Percentiles rank a stretch among this genome's conserved stretches.
phyloP scores from a whole-genome alignment of 2,113 vertebrate species.

The Hoplias malabaricus region DNA sequence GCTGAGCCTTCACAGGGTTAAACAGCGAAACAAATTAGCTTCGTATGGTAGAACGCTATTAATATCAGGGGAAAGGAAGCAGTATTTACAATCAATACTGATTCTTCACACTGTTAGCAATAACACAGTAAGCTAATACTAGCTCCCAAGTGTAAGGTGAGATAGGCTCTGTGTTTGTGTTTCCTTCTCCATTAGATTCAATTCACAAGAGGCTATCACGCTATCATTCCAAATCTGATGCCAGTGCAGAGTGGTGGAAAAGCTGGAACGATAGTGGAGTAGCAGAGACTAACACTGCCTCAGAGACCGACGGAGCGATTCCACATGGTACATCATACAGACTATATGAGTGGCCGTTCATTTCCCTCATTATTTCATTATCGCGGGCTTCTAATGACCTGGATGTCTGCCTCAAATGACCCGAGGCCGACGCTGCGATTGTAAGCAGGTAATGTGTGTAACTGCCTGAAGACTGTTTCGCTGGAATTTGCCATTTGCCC shows the following conservation, averaged over 20 bases:
- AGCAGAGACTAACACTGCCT: neutral
- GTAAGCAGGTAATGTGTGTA: neutral
- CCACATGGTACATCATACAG: neutral
- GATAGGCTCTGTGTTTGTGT: constrained; percentile 12
- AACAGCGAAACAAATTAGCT: too few species aligned
- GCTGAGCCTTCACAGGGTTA: too few species aligned
- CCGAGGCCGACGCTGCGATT: neutral
- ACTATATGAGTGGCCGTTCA: neutral
- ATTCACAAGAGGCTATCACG: neutral
- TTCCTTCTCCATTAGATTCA: constrained; percentile 42
- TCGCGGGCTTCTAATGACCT: constrained; percentile 30
- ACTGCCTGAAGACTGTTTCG: neutral
- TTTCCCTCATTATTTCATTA: constrained; percentile 33
- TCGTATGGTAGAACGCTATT: constrained; percentile 58
- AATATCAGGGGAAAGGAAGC: constrained; percentile 58
- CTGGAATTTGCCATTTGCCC: neutral
- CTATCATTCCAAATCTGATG: neutral
- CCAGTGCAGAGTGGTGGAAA: neutral
- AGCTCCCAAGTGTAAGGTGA: constrained; percentile 39
- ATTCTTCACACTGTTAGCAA: constrained; percentile 77
- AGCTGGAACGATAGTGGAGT: neutral
- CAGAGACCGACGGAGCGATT: neutral
- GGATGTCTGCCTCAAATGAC: neutral
- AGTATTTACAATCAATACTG: constrained; percentile 68
- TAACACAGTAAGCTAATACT: constrained; percentile 70